Conservation (phyloP, 2,113 vertebrate genomes). For the Euleptes europaea region DNA sequence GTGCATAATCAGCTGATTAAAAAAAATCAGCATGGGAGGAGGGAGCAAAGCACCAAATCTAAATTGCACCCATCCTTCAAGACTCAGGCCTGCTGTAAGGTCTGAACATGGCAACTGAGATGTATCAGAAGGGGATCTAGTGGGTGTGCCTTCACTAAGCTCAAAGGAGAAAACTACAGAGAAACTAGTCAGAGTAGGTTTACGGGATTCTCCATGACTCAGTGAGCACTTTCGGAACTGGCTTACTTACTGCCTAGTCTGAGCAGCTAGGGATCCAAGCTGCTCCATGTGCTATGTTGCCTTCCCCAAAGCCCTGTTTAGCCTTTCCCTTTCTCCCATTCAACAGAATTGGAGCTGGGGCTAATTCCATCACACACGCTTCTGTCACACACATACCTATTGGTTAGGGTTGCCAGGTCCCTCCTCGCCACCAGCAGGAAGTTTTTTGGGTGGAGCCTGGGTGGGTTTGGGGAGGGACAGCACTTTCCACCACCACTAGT, state of each 20-base stretch:
- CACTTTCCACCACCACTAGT: too few relatives aligned
- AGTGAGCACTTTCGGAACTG: too few relatives aligned
- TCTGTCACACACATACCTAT: neutral
- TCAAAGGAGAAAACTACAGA: neutral
- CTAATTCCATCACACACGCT: neutral
- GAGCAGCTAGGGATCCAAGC: too few relatives aligned
- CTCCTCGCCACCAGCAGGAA: too few relatives aligned
- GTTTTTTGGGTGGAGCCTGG: too few relatives aligned
- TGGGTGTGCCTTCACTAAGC: neutral
- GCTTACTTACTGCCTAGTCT: too few relatives aligned
- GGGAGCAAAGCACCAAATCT: neutral
- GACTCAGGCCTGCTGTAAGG: neutral
- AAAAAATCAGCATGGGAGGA: neutral
- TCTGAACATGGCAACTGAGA: neutral
- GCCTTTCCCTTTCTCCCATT: neutral
- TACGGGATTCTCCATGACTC: too few relatives aligned
- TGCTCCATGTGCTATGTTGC: too few relatives aligned
- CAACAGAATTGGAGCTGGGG: neutral
- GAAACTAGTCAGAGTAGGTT: neutral
- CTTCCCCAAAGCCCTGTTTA: too few relatives aligned
- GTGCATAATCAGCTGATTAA: neutral
- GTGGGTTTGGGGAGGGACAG: too few relatives aligned
- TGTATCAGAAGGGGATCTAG: neutral
- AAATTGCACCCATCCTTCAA: neutral
- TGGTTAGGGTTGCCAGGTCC: too few relatives aligned